phyloP scores from a whole-genome alignment of 1,140 invertebrate species.

The Bursaphelenchus mucronatus region DNA sequence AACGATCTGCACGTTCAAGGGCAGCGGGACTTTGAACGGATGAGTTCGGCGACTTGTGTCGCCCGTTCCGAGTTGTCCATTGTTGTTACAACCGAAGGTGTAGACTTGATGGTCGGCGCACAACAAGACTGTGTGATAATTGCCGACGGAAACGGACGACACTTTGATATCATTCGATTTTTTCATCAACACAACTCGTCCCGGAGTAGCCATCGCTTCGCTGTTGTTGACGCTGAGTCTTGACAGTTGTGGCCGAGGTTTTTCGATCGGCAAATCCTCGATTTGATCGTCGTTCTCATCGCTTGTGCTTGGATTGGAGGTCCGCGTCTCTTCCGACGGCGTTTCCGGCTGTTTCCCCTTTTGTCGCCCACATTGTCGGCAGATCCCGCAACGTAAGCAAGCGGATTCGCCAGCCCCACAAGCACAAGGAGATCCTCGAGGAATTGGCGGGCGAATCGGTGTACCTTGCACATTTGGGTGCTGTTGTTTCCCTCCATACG shows the following conservation, averaged over 20 bases:
- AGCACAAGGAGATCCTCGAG: slow-evolving; percentile 71
- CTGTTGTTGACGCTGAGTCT: neutral
- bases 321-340: slow-evolving; percentile 3
- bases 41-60: slow-evolving; percentile 66
- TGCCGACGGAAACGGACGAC: slow-evolving; percentile 49
- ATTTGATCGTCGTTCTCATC: slow-evolving; percentile 25
- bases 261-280: slow-evolving; percentile 20
- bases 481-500: slow-evolving; percentile 1
- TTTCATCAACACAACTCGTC: slow-evolving; percentile 34
- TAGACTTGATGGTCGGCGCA: slow-evolving; percentile 62
- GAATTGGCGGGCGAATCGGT: slow-evolving; percentile 5
- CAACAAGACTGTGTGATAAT: slow-evolving; percentile 51
- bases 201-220: slow-evolving; percentile 31
- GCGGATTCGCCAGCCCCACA: slow-evolving; percentile 91
- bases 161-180: slow-evolving; percentile 45
- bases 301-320: neutral
- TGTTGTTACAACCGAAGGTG: slow-evolving; percentile 79
- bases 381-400: slow-evolving; percentile 84
- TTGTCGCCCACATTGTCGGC: slow-evolving; percentile 75
- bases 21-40: slow-evolving; percentile 67
- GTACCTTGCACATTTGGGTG: neutral
- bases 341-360: slow-evolving; percentile 47
- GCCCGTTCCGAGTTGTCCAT: slow-evolving; percentile 85
- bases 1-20: slow-evolving; percentile 65
- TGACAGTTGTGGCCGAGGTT: neutral